Evolutionary conservation across 2,797 vertebrate genomes (phyloP).

Genomic region (Coregonus suidteri): DNA sequence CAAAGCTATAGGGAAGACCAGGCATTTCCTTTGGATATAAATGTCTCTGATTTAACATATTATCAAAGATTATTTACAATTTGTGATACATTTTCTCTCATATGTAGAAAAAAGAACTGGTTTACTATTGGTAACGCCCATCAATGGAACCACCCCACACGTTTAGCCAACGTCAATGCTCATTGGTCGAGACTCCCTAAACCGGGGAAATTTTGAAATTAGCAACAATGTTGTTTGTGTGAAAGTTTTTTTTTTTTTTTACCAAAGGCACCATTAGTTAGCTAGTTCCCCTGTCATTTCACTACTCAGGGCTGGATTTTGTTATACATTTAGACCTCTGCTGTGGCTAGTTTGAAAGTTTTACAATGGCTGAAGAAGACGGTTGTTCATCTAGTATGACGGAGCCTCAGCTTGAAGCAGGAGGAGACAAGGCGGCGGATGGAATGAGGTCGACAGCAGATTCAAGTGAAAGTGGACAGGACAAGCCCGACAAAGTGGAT

Average conservation of each 20-base stretch:
- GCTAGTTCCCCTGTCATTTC: background rate
- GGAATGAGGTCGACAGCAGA: background rate
- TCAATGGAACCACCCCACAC: background rate
- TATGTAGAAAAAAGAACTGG: background rate
- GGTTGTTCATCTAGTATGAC: background rate
- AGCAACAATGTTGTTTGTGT: background rate
- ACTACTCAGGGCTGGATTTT: background rate
- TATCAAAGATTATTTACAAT: too few relatives aligned
- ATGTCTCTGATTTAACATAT: too few relatives aligned
- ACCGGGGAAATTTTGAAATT: slow-evolving; percentile 62
- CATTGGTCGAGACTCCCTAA: slow-evolving; percentile 10
- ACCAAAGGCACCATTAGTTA: background rate
- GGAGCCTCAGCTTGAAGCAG: background rate
- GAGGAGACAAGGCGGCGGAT: background rate
- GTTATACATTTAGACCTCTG: background rate
- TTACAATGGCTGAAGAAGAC: slow-evolving; percentile 14
- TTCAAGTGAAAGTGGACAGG: slow-evolving; percentile 4
- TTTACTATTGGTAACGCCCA: background rate
- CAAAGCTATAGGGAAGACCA: background rate
- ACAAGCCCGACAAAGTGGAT: slow-evolving; percentile 9
- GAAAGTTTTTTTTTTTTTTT: background rate
- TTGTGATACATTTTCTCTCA: too few relatives aligned
- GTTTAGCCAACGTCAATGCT: slow-evolving; percentile 5
- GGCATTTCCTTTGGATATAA: background rate
- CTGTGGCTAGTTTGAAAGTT: background rate